phyloP scores from a whole-genome alignment of 2,888 invertebrate genomes.

The Patella depressa region DNA sequence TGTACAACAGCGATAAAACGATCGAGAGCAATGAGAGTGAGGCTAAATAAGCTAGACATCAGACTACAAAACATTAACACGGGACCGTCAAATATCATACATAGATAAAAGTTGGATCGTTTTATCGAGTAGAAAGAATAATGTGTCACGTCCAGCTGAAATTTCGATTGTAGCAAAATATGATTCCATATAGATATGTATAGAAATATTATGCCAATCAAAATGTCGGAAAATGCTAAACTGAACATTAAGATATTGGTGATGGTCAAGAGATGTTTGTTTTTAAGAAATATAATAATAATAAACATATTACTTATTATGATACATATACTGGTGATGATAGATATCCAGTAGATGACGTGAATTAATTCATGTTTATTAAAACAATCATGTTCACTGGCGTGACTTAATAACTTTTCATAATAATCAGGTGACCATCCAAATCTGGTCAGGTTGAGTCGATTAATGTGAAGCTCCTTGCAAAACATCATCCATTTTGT shows the following conservation, averaged over 20 bases:
- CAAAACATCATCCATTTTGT: slow-evolving; percentile 37
- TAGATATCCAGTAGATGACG: slow-evolving; percentile 32
- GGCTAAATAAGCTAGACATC: slow-evolving; percentile 38
- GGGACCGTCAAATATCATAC: slow-evolving; percentile 36
- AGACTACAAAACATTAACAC: slow-evolving; percentile 37
- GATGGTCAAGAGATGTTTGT: slow-evolving; percentile 20
- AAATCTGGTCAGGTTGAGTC: slow-evolving; percentile 27
- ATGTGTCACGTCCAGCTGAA: slow-evolving; percentile 31
- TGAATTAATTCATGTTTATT: slow-evolving; percentile 24
- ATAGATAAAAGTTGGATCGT: slow-evolving; percentile 34
- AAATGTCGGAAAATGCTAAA: slow-evolving; percentile 36
- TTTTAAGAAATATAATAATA: slow-evolving; percentile 25
- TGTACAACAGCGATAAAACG: slow-evolving; percentile 36
- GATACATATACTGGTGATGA: slow-evolving; percentile 33
- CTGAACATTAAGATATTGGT: slow-evolving; percentile 34
- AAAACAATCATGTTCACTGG: slow-evolving; percentile 33
- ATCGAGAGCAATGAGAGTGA: slow-evolving; percentile 33
- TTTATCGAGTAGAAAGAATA: slow-evolving; percentile 21
- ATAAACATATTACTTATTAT: slow-evolving; percentile 31
- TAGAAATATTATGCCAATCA: slow-evolving; percentile 34
- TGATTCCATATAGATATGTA: slow-evolving; percentile 36
- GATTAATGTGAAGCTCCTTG: slow-evolving; percentile 28
- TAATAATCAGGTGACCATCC: slow-evolving; percentile 20
- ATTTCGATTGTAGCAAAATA: slow-evolving; percentile 27
- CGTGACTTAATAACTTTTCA: slow-evolving; percentile 18